A percentile compares a stretch with the other conserved stretches of the same genome.
Evolutionary conservation across 2,888 invertebrate genomes (phyloP).

Genomic region (Papilio protenor): DNA sequence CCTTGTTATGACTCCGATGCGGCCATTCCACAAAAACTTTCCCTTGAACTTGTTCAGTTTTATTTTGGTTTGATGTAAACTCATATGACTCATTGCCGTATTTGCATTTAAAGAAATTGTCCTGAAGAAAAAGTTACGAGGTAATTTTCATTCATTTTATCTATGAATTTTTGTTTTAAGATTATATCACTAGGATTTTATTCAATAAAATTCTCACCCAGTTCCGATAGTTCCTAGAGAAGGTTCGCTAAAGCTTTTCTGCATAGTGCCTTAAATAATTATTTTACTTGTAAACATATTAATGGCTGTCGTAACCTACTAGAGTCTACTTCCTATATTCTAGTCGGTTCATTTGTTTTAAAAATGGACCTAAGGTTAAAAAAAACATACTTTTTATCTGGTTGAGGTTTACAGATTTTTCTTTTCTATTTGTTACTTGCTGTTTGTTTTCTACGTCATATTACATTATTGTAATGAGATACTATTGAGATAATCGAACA

Average conservation of each 20-base stretch:
- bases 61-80: conserved; percentile 4
- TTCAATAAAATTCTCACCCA: conserved; percentile 56
- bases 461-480: too few species aligned
- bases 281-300: background rate
- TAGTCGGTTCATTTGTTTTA: background rate
- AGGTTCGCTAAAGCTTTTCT: conserved; percentile 69
- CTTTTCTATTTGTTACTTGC: background rate
- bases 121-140: background rate
- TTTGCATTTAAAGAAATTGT: conserved; percentile 29
- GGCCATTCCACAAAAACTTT: conserved; percentile 32
- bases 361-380: background rate
- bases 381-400: background rate
- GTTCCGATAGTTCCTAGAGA: conserved; percentile 64
- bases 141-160: background rate
- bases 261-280: conserved; percentile 47
- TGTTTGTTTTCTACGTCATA: too few species aligned
- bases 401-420: background rate
- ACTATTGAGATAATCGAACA: too few species aligned
- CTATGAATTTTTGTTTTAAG: too few species aligned
- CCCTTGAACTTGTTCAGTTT: conserved; percentile 16
- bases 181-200: too few species aligned
- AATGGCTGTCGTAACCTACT: conserved; percentile 14
- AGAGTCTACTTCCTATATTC: background rate
- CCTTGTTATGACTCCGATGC: conserved; percentile 25
- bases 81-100: background rate